Base-by-base conservation (phyloP, 1,140 invertebrate genomes). In the Patella vulgata region DNA sequence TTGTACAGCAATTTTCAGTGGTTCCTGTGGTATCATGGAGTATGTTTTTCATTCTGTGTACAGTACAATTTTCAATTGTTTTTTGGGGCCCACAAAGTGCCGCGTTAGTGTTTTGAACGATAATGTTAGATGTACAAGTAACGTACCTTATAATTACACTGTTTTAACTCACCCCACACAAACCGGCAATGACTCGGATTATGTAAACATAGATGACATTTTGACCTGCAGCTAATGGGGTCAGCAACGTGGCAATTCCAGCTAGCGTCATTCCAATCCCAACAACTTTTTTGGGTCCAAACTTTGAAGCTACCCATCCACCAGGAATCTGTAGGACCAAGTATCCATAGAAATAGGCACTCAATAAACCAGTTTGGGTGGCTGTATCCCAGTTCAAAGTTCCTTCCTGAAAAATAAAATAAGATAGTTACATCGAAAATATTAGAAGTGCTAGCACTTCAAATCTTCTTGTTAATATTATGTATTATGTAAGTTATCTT, bases 301-400 rank as follows among this genome's bases (percentile, higher is more conserved):
- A 83, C 27, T 65, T 65, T 92, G 91, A 89, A 28, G 71, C 52
- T 39, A 76, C 21, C 91, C 90, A 82, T 4, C 80, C 80, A 11
- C 91, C 92, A 0, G 93, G 93, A 44, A 95, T 83, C 82, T 95
- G 90, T 88, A 89, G 71, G 86, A 89, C n/a, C 86, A 88, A 86
- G 74, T 91, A 91, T 0, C 90, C 90, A 85, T 90, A 91, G 71
- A 95, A 96, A 84, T 95, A 95, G 0, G 93, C 91, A 73, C 93
- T 92, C 23, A 95, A 82, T 25, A 96, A 88, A 14, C 92, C 80
- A 3, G 93, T 93, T 83, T 92, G 91, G 11, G 89, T 88, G 74
- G 89, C 88, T 0, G 88, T 88, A 74, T 90, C 89, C 93, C 93
- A 95, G 61, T 90, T 87, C 76, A 95, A 95, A 75, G 94, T 92